Evolutionary conservation across 2,113 vertebrate genomes (phyloP).

Genomic region (Xenopus borealis): DNA sequence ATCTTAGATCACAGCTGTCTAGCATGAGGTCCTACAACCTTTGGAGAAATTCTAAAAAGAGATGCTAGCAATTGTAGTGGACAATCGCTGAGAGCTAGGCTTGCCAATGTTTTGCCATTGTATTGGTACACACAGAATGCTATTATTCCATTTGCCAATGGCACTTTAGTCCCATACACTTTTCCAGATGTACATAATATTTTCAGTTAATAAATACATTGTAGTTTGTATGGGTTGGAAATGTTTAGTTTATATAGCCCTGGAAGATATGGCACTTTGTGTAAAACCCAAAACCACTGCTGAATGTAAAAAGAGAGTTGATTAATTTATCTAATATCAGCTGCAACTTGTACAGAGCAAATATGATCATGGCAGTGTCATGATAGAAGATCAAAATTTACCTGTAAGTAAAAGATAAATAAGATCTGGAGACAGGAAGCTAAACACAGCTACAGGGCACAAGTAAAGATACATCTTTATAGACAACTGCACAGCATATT

Average conservation of each 20-base stretch:
- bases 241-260: slow-evolving; percentile 6
- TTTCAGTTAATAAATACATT: slow-evolving; percentile 34
- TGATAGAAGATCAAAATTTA: slow-evolving; percentile 40
- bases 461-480: slow-evolving; percentile 11
- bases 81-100: too few species aligned
- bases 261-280: slow-evolving; percentile 4
- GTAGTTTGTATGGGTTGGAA: slow-evolving; percentile 2
- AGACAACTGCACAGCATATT: slow-evolving; percentile 28
- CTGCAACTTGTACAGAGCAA: slow-evolving; percentile 37
- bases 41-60: too few species aligned
- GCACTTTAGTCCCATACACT: neutral
- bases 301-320: slow-evolving; percentile 12
- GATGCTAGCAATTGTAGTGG: too few species aligned
- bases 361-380: slow-evolving; percentile 43
- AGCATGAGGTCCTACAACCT: too few species aligned
- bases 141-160: too few species aligned
- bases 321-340: slow-evolving; percentile 44
- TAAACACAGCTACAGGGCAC: slow-evolving; percentile 45
- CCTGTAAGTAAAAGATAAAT: slow-evolving; percentile 44
- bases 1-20: too few species aligned
- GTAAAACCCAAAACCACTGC: slow-evolving; percentile 7
- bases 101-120: too few species aligned
- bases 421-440: slow-evolving; percentile 33
- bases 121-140: too few species aligned
- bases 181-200: slow-evolving; percentile 18